Base-by-base conservation (phyloP, 2,113 vertebrate species). In the Labeo rohita region DNA sequence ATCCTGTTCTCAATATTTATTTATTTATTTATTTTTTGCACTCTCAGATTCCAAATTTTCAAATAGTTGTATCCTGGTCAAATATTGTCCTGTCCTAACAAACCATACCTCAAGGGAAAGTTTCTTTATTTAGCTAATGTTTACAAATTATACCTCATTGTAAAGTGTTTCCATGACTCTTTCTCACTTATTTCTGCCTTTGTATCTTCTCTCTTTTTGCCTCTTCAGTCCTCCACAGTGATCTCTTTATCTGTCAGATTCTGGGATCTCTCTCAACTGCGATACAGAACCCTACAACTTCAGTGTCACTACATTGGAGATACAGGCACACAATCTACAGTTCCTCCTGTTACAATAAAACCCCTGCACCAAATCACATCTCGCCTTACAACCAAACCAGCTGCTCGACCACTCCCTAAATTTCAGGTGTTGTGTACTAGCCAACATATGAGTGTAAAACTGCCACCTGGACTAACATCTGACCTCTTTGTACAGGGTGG, bases 401-500 rank as follows among this genome's bases (percentile, higher is more conserved):
- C 81, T 9, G 6, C 79, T 80, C 39, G 56, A 23, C 28, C 28
- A 59, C 10, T 78, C 50, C 50, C 81, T 5, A 86, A 88, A 66
- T 84, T 90, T 50, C 79, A 91, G 49, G 85, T 95, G 39, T 50
- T 87, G 56, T 95, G 94, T 86, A 92, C 89, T 43, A 61, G 90
- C 59, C 86, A 93, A 28, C 87, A 92, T 11, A 95, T 95, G 94
- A 90, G 45, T 4, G 89, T 95, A 49, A 88, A 87, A 47, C 87
- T 95, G 28, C 93, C 94, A 11, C 43, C 88, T 82, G 92, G 92
- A 75, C 88, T 91, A 36, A 76, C 92, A 85, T 92, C 92, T 89
- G 92, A 74, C 76, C 63, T 95, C 23, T 50, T 65, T 63, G 70
- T 95, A 84, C 90, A 91, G 88, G 92, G 95, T 91, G 49, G 91